These are phyloP conservation scores for Merluccius polli DNA, from an alignment of 2,797 vertebrate species.

Conservation along the genomic window DNA sequence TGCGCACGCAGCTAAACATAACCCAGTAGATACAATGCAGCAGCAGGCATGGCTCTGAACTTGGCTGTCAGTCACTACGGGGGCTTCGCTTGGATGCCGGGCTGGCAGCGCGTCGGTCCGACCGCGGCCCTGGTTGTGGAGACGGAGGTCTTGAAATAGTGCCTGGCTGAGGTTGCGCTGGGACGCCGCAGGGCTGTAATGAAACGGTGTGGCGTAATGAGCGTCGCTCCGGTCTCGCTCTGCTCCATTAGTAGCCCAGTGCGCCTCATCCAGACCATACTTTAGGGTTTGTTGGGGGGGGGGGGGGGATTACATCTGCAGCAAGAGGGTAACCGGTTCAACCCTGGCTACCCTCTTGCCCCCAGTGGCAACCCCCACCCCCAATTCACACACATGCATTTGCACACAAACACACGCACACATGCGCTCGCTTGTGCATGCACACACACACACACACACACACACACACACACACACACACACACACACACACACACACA, in stretches of 20 bases:
- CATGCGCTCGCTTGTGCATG: no score
- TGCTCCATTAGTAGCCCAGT: constrained; percentile 65
- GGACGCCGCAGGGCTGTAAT: constrained; percentile 66
- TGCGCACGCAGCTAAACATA: constrained; percentile 48
- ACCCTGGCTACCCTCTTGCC: neutral
- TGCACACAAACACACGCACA: neutral
- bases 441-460: neutral
- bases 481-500: no score
- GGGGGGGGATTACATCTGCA: constrained; percentile 57
- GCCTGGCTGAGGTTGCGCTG: constrained; percentile 63
- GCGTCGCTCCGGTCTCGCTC: constrained; percentile 57
- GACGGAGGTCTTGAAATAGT: constrained; percentile 58
- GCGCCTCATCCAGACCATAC: constrained; percentile 55
- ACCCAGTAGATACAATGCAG: constrained; percentile 32
- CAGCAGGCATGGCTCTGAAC: constrained; percentile 8
- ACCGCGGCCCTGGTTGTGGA: constrained; percentile 28
- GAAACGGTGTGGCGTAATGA: constrained; percentile 67
- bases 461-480: no score
- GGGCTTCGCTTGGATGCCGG: constrained; percentile 23
- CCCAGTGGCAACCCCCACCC: neutral
- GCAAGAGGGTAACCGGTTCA: neutral
- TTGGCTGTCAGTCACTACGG: constrained; percentile 23
- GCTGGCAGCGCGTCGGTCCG: constrained; percentile 35
- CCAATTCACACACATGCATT: neutral
- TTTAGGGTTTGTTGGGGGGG: constrained; percentile 71